A percentile compares a stretch with the other conserved stretches of the same genome.
phyloP scores from a whole-genome alignment of 2,888 invertebrate genomes.

The Amphipoea oculea region DNA sequence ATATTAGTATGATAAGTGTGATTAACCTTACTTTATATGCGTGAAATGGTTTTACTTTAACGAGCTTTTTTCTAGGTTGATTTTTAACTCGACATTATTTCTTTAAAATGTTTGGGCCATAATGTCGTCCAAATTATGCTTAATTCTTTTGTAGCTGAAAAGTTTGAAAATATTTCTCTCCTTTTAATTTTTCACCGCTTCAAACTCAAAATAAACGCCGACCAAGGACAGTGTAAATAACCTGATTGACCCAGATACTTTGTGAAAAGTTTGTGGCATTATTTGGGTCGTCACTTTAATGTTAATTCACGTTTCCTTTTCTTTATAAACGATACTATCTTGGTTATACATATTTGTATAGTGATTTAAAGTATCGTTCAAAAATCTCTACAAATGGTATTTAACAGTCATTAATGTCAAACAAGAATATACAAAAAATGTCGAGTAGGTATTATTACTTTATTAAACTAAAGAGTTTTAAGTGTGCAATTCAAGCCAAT shows the following conservation, averaged over 20 bases:
- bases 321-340: neutral
- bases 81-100: neutral
- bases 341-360: neutral
- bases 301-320: slow-evolving; percentile 25
- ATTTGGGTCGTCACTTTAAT: slow-evolving; percentile 27
- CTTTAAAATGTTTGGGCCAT: no score
- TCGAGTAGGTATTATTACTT: neutral
- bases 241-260: slow-evolving; percentile 45
- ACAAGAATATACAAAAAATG: neutral
- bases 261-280: slow-evolving; percentile 34
- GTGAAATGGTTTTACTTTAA: neutral
- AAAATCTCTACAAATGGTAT: neutral
- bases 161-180: neutral
- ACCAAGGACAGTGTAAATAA: slow-evolving; percentile 43
- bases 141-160: neutral
- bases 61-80: neutral
- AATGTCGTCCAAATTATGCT: neutral
- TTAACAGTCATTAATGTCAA: neutral
- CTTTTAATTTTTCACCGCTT: slow-evolving; percentile 24
- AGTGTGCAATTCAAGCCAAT: neutral
- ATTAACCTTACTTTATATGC: neutral
- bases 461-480: neutral
- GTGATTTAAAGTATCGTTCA: slow-evolving; percentile 1
- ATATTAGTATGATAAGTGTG: no score
- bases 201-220: slow-evolving; percentile 27